Base-by-base conservation (phyloP, 2,888 invertebrate species). In the Melieria picta region DNA sequence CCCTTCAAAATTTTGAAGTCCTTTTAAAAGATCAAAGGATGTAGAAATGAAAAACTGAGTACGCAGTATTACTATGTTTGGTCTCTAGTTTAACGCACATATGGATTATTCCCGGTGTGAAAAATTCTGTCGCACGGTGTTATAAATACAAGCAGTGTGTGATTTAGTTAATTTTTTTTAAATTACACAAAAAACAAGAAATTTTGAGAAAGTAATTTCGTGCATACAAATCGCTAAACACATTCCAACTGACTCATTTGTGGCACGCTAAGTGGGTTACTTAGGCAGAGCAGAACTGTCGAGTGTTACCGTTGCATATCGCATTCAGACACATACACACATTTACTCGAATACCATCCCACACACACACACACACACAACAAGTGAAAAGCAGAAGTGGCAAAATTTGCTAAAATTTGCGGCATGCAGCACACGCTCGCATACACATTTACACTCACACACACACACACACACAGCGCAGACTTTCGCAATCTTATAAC, bases 191-290 rank as follows among this genome's bases (percentile, higher is more conserved):
- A 5, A 9, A 9, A 42, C 72, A 69, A 13, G 46, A 58, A 64
- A 65, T 66, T 67, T 74, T 61, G 30, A n/a, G 65, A 7, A 71
- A 73, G 72, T 74, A 79, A 79, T 75, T 78, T 79, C 72, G 79
- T 74, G 76, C 72, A 76, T 79, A 73, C 75, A 79, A 79, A 80
- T 78, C 72, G 75, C 74, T 57, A 52, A 43, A 62, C 57, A 72
- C 48, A 66, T 52, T 62, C 13, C 16, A 30, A 58, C 45, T 61
- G 42, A 16, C 47, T 30, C 10, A 45, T 48, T 50, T 30, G 48
- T 43, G 76, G 65, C 73, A 80, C 80, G 75, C 78, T 72, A 80
- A 80, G 79, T 79, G 76, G 79, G 79, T 79, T 79, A 80, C 76
- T 80, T 76, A 46, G 42, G 11, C 50, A 50, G 5, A 5, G 52